phyloP scores from a whole-genome alignment of 1,140 invertebrate genomes.

The Pogonognathellus flavescens region DNA sequence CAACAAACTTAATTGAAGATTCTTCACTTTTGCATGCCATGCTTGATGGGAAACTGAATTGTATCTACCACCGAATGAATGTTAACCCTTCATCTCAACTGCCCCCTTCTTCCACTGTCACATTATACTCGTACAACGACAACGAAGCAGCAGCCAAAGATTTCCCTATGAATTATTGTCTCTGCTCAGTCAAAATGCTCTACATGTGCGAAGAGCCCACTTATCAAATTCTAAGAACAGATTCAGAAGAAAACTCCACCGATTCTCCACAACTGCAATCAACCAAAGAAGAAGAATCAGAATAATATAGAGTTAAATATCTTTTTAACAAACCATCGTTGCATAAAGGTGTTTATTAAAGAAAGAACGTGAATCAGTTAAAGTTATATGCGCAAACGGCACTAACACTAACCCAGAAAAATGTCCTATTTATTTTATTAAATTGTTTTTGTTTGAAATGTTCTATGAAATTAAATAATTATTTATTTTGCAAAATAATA shows the following conservation, averaged over 20 bases:
- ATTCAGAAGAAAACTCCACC: background rate
- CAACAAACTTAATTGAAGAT: background rate
- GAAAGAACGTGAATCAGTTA: too few relatives aligned
- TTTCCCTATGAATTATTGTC: background rate
- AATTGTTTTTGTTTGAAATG: too few relatives aligned
- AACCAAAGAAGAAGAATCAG: too few relatives aligned
- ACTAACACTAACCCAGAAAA: too few relatives aligned
- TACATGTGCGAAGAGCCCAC: constrained; percentile 44
- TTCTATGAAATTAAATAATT: too few relatives aligned
- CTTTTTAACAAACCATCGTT: too few relatives aligned
- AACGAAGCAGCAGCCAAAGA: background rate
- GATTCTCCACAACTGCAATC: background rate
- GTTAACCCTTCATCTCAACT: background rate
- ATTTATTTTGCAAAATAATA: too few relatives aligned
- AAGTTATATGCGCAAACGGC: too few relatives aligned
- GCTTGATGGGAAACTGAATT: constrained; percentile 19
- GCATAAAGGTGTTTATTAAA: too few relatives aligned
- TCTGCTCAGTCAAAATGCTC: constrained; percentile 10
- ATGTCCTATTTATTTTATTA: too few relatives aligned
- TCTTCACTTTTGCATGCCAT: background rate
- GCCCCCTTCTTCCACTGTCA: background rate
- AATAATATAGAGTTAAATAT: too few relatives aligned
- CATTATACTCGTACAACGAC: background rate
- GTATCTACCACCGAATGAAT: constrained; percentile 22
- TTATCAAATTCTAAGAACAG: constrained; percentile 20